Percentiles rank a stretch among this genome's conserved stretches.
phyloP scores from a whole-genome alignment of 2,797 vertebrate genomes.

The Vespertilio murinus region DNA sequence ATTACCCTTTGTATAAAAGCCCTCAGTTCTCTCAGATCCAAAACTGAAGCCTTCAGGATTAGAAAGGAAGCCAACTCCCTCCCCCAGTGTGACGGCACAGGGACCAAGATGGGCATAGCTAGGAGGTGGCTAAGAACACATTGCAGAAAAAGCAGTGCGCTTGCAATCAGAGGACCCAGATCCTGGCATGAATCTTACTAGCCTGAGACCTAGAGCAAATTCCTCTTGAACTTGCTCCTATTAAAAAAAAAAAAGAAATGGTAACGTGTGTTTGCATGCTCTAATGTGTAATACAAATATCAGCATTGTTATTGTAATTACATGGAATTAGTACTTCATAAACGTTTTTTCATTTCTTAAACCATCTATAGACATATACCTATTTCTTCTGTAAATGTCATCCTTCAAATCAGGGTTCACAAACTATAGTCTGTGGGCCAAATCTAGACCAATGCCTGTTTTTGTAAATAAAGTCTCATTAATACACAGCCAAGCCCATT shows the following conservation, averaged over 20 bases:
- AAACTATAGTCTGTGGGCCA: background rate
- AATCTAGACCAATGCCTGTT: background rate
- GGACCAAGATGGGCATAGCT: background rate
- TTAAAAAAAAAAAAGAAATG: background rate
- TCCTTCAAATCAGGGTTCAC: background rate
- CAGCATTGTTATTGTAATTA: background rate
- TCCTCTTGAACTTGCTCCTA: background rate
- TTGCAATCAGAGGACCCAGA: background rate
- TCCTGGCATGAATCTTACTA: background rate
- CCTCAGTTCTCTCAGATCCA: background rate
- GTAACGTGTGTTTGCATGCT: background rate
- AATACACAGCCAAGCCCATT: background rate
- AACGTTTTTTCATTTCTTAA: background rate
- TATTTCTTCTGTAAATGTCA: background rate
- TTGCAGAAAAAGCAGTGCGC: rapidly evolving
- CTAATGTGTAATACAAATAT: background rate
- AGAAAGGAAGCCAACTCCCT: background rate
- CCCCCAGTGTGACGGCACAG: background rate
- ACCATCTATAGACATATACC: background rate
- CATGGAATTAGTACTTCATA: conserved; percentile 4
- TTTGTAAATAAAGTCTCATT: conserved; percentile 7
- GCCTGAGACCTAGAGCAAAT: background rate
- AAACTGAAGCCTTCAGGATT: background rate
- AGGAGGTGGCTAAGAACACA: no score
- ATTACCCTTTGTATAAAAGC: background rate